These are phyloP conservation scores for Zaprionus nigranus DNA, from an alignment of 1,140 invertebrate genomes.

Conservation along the genomic window DNA sequence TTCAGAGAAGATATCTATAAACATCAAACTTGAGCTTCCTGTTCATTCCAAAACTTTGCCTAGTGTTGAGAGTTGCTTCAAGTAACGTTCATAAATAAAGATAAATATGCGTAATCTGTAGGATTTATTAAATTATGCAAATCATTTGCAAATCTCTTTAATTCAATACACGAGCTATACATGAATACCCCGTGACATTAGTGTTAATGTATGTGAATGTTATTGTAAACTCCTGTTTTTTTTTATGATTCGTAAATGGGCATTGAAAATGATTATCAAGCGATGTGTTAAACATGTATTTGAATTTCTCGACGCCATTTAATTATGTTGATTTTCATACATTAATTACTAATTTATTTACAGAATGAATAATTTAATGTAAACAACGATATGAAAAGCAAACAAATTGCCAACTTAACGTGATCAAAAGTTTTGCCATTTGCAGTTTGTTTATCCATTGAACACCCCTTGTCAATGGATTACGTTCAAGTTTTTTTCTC, in stretches of 20 bases:
- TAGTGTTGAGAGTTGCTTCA: not conserved
- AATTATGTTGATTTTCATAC: slow-evolving; percentile 75
- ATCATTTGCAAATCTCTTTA: slow-evolving; percentile 60
- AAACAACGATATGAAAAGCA: slow-evolving; percentile 30
- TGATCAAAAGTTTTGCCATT: slow-evolving; percentile 24
- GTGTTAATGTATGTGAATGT: slow-evolving; percentile 66
- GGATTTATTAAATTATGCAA: slow-evolving; percentile 26
- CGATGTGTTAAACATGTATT: slow-evolving; percentile 51
- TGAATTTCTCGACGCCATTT: slow-evolving; percentile 59
- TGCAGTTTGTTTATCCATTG: slow-evolving; percentile 36
- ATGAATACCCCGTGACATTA: slow-evolving; percentile 30
- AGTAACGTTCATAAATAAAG: not conserved
- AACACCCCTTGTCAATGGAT: slow-evolving; percentile 12
- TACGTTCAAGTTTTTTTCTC: slow-evolving; percentile 25
- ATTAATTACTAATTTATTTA: slow-evolving; percentile 73
- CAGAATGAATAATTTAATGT: slow-evolving; percentile 20
- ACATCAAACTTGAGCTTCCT: not conserved
- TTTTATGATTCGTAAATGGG: slow-evolving; percentile 35
- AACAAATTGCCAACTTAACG: slow-evolving; percentile 45
- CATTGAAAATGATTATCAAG: slow-evolving; percentile 63
- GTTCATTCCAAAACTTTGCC: no score
- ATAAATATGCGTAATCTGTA: not conserved
- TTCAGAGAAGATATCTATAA: not conserved
- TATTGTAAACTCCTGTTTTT: slow-evolving; percentile 39
- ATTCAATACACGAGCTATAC: slow-evolving; percentile 58